Evolutionary conservation across 2,113 vertebrate genomes (phyloP), one percentile per base, ranked within the genome.

Genomic region (Struthio camelus): DNA sequence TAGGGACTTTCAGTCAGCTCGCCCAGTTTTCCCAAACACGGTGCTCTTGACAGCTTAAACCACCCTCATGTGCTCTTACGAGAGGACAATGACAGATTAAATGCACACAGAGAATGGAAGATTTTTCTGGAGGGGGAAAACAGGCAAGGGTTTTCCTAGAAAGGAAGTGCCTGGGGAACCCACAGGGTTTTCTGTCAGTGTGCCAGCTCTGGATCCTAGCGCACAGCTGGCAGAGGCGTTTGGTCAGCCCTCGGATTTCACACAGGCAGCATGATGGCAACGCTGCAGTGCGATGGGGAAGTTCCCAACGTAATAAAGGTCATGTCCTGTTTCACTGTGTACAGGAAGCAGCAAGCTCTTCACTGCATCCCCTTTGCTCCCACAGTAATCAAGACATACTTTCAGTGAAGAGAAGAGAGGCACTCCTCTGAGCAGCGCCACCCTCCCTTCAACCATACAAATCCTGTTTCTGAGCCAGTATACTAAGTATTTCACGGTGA

Each of bases 201-300:
- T 44, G 51, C 70, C 72, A 9, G 12, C 51, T 78, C 66, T 22
- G 16, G 65, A 53, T 81, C n/a, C 86, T 62, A 80, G 65, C 51
- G 25, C 1, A 3, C 70, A 56, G 65, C 84, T 92, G 73, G 53
- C 38, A 75, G 36, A 67, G 2, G 42, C 1, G 3, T 17, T 32
- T 36, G 22, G 73, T 70, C 14, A 2, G 48, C 69, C 22, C 2
- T 4, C 76, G 59, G 59, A 27, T 58, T 58, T 51, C 50, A 59
- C 17, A 11, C 0, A 4, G 80, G 62, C 64, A 67, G 64, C 0
- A 0, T 5, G 18, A 8, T 5, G 9, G 5, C 8, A 2, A 27
- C 0, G 3, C 79, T 69, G 91, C 9, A 11, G 73, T 17, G 70
- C 51, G 53, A 53, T 2, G 3, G n/a, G 20, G 70, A 40, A 64